These are phyloP conservation scores for Crocuta crocuta DNA, from an alignment of 2,113 vertebrate species.

Conservation along the genomic window DNA sequence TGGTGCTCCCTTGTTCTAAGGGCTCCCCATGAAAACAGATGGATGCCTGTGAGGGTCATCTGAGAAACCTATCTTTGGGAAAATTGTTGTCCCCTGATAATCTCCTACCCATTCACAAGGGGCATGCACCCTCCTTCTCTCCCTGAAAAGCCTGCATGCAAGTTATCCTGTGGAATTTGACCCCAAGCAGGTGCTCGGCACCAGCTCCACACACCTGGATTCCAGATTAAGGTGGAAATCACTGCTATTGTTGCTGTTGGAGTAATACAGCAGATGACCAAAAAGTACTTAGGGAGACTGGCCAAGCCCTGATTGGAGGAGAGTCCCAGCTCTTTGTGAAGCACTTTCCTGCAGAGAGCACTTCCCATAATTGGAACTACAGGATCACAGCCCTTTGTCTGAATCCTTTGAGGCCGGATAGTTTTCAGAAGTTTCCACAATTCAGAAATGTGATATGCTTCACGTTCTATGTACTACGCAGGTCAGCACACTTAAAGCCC, in stretches of 20 bases:
- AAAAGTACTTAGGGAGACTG: neutral
- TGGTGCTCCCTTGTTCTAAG: neutral
- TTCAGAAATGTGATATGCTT: neutral
- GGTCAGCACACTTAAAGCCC: neutral
- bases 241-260: accelerated
- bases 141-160: neutral
- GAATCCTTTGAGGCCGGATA: neutral
- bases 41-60: neutral
- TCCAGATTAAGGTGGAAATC: neutral
- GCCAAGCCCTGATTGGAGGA: neutral
- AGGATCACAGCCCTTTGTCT: neutral
- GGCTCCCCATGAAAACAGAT: neutral
- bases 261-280: neutral
- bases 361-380: neutral
- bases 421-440: neutral
- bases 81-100: neutral
- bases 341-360: neutral
- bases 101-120: neutral
- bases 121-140: no score
- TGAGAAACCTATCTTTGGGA: neutral
- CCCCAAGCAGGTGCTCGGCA: neutral
- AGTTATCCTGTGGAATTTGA: no score
- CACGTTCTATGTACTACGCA: neutral
- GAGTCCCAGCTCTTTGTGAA: neutral
- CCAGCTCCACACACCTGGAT: neutral